Base-by-base conservation (phyloP, 2,797 vertebrate genomes). In the Sebastes steindachneri region DNA sequence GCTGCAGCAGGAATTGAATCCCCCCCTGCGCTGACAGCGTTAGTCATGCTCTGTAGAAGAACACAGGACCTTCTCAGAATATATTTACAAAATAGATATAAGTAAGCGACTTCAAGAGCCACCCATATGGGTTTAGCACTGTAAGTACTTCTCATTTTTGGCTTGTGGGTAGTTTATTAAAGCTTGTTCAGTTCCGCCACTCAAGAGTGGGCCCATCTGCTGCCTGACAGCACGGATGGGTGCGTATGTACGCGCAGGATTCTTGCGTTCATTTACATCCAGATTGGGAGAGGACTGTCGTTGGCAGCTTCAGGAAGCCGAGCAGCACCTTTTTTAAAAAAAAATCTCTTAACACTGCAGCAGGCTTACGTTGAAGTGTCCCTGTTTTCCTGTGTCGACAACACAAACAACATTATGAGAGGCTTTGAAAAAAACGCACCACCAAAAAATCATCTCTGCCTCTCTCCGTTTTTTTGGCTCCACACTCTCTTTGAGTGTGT, bases 151-250 rank as follows among this genome's bases (percentile, higher is more conserved):
- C 73, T 76, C 53, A 58, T 80, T 85, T 85, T 84, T 89, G 76
- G 81, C 80, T 77, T 29, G 54, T 84, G 71, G 71, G 54, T 87
- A 83, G 72, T 88, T 88, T 84, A 84, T 88, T 86, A 87, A 89
- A 87, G 84, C 87, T 88, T 63, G 72, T 87, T 88, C 51, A 68
- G 68, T 75, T 86, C 86, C 3, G 8, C 73, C 69, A 86, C 86
- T 86, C 51, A 68, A 54, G 70, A 82, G 73, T 82, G 77, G 68
- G 76, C 64, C 92, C 92, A 90, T 91, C 91, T 93, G 90, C 85
- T 91, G 79, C 77, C 83, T 74, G 70, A 86, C 76, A 87, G 77
- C 83, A 41, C 19, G 76, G 80, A 69, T 77, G 82, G 59, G 67
- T 78, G 82, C 57, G 7, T 75, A 75, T 59, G 72, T 75, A 60